These are phyloP conservation scores for Morone chrysops DNA, from an alignment of 2,113 vertebrate genomes.

Conservation along the genomic window DNA sequence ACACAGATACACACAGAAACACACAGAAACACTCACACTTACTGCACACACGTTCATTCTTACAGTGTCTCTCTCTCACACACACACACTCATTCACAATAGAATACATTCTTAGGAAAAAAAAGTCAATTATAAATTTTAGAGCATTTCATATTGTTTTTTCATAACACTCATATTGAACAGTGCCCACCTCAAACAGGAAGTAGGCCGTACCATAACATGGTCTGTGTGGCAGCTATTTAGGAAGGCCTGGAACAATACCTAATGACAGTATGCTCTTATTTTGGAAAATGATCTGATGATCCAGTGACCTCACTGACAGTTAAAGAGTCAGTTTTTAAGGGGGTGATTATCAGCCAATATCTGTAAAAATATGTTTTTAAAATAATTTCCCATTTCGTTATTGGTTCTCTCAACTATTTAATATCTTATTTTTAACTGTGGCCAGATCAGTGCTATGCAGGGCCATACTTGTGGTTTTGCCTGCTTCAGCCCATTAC, in stretches of 20 bases:
- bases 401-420: background rate
- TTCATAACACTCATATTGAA: conserved; percentile 55
- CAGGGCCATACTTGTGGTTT: conserved; percentile 35
- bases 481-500: conserved; percentile 14
- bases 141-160: conserved; percentile 56
- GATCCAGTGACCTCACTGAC: conserved; percentile 5
- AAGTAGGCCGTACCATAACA: conserved; percentile 38
- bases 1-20: too few relatives aligned
- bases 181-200: conserved; percentile 42
- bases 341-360: conserved; percentile 15
- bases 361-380: conserved; percentile 10
- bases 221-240: conserved; percentile 36
- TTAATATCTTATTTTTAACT: conserved; percentile 3
- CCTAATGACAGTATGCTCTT: conserved; percentile 1
- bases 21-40: too few relatives aligned
- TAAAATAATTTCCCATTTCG: background rate
- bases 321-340: background rate
- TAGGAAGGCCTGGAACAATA: conserved; percentile 20
- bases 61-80: background rate
- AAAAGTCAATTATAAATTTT: conserved; percentile 56
- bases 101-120: conserved; percentile 76
- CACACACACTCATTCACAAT: conserved; percentile 39
- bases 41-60: conserved; percentile 15
- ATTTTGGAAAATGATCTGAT: background rate
- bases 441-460: conserved; percentile 7